Evolutionary conservation across 2,113 vertebrate species (phyloP).

Genomic region (Apaloderma vittatum): DNA sequence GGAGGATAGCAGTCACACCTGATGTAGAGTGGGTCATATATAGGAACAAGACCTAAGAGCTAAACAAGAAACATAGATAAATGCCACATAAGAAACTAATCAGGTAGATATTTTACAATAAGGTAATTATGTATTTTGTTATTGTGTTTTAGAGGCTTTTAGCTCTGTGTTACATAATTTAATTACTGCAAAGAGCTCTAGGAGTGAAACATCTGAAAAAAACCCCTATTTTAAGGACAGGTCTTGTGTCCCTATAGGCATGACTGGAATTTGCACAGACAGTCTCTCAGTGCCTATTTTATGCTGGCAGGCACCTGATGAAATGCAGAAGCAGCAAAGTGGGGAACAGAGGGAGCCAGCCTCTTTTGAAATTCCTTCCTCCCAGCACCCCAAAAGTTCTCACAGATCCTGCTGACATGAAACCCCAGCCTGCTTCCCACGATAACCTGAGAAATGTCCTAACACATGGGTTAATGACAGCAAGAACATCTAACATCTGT

Average conservation of each 20-base stretch:
- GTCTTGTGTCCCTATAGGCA: background rate
- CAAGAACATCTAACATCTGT: background rate
- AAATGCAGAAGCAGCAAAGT: background rate
- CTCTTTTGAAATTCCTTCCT: background rate
- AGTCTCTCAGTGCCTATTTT: background rate
- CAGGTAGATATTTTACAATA: background rate
- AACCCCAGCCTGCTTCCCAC: background rate
- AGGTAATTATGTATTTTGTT: background rate
- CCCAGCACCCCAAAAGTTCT: background rate
- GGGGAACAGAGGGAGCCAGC: background rate
- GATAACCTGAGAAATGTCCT: background rate
- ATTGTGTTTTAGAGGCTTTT: background rate
- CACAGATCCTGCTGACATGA: background rate
- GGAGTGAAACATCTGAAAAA: background rate
- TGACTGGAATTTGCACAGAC: background rate
- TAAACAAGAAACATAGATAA: background rate
- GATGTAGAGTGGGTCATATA: too few relatives aligned
- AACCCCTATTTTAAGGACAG: background rate
- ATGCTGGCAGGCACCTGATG: background rate
- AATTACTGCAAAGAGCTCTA: background rate
- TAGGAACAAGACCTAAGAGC: background rate
- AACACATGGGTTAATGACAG: background rate
- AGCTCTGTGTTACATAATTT: background rate
- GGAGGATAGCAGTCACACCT: background rate
- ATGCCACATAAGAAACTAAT: background rate